These are phyloP conservation scores for Arnoldichthys spilopterus DNA, from an alignment of 2,797 vertebrate species.

Conservation along the genomic window DNA sequence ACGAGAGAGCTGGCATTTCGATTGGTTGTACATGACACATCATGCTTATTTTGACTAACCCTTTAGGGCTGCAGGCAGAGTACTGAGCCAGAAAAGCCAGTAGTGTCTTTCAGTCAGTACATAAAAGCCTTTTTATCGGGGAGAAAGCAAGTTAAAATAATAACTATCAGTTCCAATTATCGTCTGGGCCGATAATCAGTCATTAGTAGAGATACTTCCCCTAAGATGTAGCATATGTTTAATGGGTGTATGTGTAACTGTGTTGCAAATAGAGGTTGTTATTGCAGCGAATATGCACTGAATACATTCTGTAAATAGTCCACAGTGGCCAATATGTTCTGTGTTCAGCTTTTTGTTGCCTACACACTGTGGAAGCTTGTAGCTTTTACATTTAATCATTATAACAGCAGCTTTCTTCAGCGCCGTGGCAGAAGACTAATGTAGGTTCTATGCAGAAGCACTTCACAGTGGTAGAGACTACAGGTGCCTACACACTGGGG, in stretches of 20 bases:
- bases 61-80: too few relatives aligned
- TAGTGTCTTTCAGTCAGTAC: too few relatives aligned
- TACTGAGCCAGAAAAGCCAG: too few relatives aligned
- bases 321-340: not conserved
- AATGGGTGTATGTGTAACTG: not conserved
- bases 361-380: not conserved
- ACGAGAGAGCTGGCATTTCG: too few relatives aligned
- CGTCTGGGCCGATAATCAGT: too few relatives aligned
- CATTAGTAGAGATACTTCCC: not conserved
- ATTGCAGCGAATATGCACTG: not conserved
- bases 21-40: too few relatives aligned
- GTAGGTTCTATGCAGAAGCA: constrained; percentile 2
- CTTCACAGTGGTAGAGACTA: constrained; percentile 5
- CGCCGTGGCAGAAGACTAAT: constrained; percentile 11
- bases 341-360: not conserved
- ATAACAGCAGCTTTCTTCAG: not conserved
- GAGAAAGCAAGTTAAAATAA: too few relatives aligned
- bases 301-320: not conserved
- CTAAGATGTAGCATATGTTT: not conserved
- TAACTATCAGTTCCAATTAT: too few relatives aligned
- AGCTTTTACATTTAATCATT: not conserved
- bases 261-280: not conserved
- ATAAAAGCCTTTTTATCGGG: too few relatives aligned
- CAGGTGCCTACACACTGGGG: constrained; percentile 15
- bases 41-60: too few relatives aligned